Percentiles rank a stretch among this genome's conserved stretches.
These are phyloP conservation scores for Ormyrus nitidulus DNA, from an alignment of 2,888 invertebrate species.

Conservation along the genomic window DNA sequence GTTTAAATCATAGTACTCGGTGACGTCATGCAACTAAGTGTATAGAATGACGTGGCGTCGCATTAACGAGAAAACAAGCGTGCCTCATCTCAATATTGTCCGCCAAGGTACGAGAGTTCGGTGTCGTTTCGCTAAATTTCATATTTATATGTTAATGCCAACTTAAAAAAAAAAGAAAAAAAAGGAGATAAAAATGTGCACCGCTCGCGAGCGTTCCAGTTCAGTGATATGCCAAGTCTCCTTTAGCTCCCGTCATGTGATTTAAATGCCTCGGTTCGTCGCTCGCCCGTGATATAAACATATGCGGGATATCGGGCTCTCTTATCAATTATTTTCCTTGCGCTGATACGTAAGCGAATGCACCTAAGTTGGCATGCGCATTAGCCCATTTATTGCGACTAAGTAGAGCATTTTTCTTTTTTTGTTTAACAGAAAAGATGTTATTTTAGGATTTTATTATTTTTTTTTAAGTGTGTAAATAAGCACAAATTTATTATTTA, in stretches of 20 bases:
- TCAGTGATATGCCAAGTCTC: slow-evolving; percentile 26
- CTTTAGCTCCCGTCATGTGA: slow-evolving; percentile 55
- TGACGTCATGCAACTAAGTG: too few relatives aligned
- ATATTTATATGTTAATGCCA: slow-evolving; percentile 6
- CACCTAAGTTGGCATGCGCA: slow-evolving; percentile 15
- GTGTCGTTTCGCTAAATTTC: background rate
- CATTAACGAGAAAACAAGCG: too few relatives aligned
- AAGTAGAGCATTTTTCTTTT: too few relatives aligned
- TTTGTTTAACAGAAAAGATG: too few relatives aligned
- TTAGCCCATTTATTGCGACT: background rate
- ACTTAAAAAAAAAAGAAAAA: background rate
- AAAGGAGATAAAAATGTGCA: background rate
- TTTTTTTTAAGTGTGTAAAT: too few relatives aligned
- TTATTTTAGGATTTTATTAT: too few relatives aligned
- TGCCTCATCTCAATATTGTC: too few relatives aligned
- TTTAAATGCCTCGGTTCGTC: slow-evolving; percentile 59
- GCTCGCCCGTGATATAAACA: slow-evolving; percentile 23
- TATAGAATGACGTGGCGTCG: too few relatives aligned
- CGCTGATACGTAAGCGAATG: slow-evolving; percentile 9
- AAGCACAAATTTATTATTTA: background rate
- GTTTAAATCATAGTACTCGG: background rate
- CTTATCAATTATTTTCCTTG: slow-evolving; percentile 46
- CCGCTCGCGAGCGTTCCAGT: background rate
- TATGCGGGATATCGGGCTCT: slow-evolving; percentile 9
- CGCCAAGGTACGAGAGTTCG: too few relatives aligned